Percentiles rank a stretch among this genome's conserved stretches.
These are phyloP conservation scores for Brachypalpus laphriformis DNA, from an alignment of 2,888 invertebrate species.

Conservation along the genomic window DNA sequence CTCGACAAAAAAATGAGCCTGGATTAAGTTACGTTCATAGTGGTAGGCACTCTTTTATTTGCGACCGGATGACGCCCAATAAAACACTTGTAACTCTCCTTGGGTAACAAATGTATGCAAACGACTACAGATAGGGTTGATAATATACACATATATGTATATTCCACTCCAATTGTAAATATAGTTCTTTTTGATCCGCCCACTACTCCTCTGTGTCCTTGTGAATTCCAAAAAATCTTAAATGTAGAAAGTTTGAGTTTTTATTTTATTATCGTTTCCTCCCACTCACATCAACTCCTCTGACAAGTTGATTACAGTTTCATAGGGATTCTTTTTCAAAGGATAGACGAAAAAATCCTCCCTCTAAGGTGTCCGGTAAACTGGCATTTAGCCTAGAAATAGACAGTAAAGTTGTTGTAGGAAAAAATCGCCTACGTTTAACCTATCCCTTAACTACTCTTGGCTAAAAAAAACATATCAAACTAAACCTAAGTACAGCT, in stretches of 20 bases:
- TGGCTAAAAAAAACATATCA: not conserved
- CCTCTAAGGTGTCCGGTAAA: not conserved
- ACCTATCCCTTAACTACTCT: not conserved
- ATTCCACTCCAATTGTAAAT: no score
- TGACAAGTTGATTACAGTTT: constrained; percentile 30
- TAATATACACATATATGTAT: no score
- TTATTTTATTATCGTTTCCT: not conserved
- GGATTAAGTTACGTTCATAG: no score
- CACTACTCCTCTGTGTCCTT: no score
- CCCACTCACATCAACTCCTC: not conserved
- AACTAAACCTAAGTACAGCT: not conserved
- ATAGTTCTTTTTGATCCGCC: no score
- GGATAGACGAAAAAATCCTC: not conserved
- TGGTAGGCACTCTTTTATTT: no score
- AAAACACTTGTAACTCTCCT: no score
- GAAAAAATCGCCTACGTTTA: not conserved
- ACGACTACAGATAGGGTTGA: no score
- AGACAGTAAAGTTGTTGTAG: not conserved
- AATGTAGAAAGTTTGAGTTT: not conserved
- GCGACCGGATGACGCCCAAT: no score
- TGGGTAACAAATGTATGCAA: no score
- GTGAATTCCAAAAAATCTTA: not conserved
- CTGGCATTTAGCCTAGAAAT: not conserved
- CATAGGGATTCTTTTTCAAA: not conserved
- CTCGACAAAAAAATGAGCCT: no score